phyloP scores from a whole-genome alignment of 2,797 vertebrate genomes.

The Bovichtus diacanthus region DNA sequence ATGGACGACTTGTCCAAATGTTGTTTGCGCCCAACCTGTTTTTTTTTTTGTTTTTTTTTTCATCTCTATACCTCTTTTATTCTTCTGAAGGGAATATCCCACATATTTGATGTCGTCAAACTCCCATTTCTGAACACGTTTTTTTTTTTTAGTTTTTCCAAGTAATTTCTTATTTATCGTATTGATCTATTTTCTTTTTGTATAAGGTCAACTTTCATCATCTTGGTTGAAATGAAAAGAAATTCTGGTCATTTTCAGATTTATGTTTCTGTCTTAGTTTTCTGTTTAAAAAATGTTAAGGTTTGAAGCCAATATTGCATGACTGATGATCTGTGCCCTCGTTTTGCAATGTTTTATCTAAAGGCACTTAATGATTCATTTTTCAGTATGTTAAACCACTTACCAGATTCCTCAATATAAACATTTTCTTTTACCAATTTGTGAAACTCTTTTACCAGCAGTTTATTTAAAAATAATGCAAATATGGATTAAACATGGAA shows the following conservation, averaged over 20 bases:
- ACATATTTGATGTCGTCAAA: conserved; percentile 12
- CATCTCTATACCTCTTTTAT: conserved; percentile 8
- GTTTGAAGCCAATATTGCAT: not conserved
- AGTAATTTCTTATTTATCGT: not conserved
- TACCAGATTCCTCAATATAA: not conserved
- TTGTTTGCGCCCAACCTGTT: conserved; percentile 21
- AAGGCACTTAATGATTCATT: not conserved
- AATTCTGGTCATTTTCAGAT: no score
- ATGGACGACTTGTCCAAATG: conserved; percentile 66
- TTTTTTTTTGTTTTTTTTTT: not conserved
- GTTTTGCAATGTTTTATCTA: not conserved
- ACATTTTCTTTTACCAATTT: not conserved
- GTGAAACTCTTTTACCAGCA: not conserved
- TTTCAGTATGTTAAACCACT: not conserved
- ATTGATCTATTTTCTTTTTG: not conserved
- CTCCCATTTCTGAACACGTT: not conserved
- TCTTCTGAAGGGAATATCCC: not conserved
- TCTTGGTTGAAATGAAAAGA: not conserved
- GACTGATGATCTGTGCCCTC: not conserved
- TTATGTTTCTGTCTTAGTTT: not conserved
- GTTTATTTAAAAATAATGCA: not conserved
- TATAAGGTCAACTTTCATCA: no score
- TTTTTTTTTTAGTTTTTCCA: not conserved
- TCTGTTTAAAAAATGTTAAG: not conserved
- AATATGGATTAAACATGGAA: not conserved